Evolutionary conservation across 2,113 vertebrate species (phyloP), one percentile per base, ranked within the genome.

Genomic region (Onychostoma macrolepis): DNA sequence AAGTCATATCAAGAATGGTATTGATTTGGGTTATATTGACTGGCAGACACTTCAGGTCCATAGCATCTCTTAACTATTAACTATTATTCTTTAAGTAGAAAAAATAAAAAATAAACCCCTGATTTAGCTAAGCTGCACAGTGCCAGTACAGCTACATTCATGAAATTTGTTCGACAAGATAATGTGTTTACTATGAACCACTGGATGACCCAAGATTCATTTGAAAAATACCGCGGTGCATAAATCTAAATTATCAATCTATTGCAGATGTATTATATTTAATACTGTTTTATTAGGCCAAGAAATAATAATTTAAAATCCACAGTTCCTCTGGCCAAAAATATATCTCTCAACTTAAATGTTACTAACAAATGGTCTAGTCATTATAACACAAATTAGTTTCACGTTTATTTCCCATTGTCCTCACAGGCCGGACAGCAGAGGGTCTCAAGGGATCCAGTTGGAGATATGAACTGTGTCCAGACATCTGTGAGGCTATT

Each of bases 401-500:
- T 38, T 76, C 15, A 58, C 10, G 21, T 28, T 24, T 76, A 48
- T 58, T 76, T 19, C 24, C 56, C 11, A 58, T 63, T 56, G 72
- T 26, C 10, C 4, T 26, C 56, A 38, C 13, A 83, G 26, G 30
- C 19, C 63, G 41, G 33, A 88, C 87, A 75, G 28, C 13, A 4
- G n/a, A 81, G 43, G 53, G 61, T 74, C 83, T 67, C 50, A 53
- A 9, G 58, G 24, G 67, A 79, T 38, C 36, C 38, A 69, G 79
- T 67, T 75, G 69, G 61, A 33, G 36, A 72, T 36, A 45, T 79
- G 74, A 89, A 81, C 76, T 83, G 72, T 78, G 50, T 69, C 38
- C 86, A 87, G 28, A 87, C 88, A 89, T 89, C 86, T 89, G 86
- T 65, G 78, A 79, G 48, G 30, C n/a, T 65, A 48, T 69, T 75